Conservation (phyloP, 2,888 invertebrate genomes). For the Cerastoderma edule region DNA sequence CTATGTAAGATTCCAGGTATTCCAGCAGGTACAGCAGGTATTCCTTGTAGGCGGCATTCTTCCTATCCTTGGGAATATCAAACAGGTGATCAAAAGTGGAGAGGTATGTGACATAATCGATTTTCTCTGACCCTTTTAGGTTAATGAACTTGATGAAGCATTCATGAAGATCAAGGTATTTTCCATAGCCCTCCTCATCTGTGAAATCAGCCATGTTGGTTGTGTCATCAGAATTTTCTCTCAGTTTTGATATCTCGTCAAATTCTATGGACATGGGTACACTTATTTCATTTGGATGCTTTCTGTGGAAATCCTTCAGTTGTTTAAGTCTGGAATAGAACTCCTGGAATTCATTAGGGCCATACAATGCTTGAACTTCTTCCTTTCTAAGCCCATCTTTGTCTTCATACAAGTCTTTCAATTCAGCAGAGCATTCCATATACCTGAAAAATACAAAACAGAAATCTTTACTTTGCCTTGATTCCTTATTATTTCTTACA, state of each 20-base stretch:
- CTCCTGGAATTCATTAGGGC: slow-evolving; percentile 99
- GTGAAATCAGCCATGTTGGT: slow-evolving; percentile 95
- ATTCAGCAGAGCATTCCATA: slow-evolving; percentile 90
- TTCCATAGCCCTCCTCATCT: slow-evolving; percentile 99
- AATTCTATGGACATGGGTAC: slow-evolving; percentile 99
- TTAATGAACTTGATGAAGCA: slow-evolving; percentile 98
- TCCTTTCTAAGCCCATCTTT: slow-evolving; percentile 96
- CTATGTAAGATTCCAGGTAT: slow-evolving; percentile 93
- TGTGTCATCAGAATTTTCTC: slow-evolving; percentile 95
- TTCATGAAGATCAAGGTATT: slow-evolving; percentile 98
- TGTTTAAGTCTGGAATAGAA: slow-evolving; percentile 97
- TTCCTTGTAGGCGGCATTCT: slow-evolving; percentile 87
- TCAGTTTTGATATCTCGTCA: slow-evolving; percentile 94
- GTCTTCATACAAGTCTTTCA: slow-evolving; percentile 97
- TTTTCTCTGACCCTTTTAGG: slow-evolving; percentile 94
- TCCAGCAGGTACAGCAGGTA: slow-evolving; percentile 92
- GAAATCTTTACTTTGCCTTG: too few relatives aligned
- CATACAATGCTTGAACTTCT: slow-evolving; percentile 96
- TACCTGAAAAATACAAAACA: too few relatives aligned
- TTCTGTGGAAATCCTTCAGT: slow-evolving; percentile 97
- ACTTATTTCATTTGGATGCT: slow-evolving; percentile 97
- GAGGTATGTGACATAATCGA: slow-evolving; percentile 98
- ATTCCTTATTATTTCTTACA: too few relatives aligned
- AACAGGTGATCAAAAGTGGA: slow-evolving; percentile 97
- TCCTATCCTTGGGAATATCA: slow-evolving; percentile 92